phyloP scores from a whole-genome alignment of 2,888 invertebrate species.

The Theretra japonica region DNA sequence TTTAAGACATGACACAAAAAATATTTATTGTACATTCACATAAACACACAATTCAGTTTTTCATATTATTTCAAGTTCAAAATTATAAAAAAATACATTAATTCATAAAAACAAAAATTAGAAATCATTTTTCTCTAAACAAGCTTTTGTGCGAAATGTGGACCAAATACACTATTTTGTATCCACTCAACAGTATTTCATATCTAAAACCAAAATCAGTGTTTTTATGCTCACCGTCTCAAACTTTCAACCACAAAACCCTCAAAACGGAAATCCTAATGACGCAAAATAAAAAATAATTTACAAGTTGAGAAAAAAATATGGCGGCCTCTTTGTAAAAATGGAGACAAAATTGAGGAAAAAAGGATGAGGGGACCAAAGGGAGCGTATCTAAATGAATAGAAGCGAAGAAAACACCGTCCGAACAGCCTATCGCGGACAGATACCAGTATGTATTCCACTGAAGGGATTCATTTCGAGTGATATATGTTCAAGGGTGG shows the following conservation, averaged over 20 bases:
- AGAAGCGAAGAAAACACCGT: constrained; percentile 57
- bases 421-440: constrained; percentile 60
- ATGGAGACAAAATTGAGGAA: constrained; percentile 56
- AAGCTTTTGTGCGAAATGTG: too few relatives aligned
- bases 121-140: too few relatives aligned
- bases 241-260: neutral
- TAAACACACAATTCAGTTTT: too few relatives aligned
- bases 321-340: constrained; percentile 1
- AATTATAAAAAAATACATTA: too few relatives aligned
- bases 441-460: constrained; percentile 57
- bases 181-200: too few relatives aligned
- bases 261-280: neutral
- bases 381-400: constrained; percentile 65
- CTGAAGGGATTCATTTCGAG: constrained; percentile 56
- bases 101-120: too few relatives aligned
- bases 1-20: too few relatives aligned
- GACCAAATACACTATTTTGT: too few relatives aligned
- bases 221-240: neutral
- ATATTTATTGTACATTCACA: too few relatives aligned
- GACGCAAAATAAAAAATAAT: neutral
- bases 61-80: too few relatives aligned
- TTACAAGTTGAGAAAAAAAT: neutral
- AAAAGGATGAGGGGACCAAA: constrained; percentile 57
- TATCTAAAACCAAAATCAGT: too few relatives aligned
- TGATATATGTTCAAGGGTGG: constrained; percentile 58